Conservation (phyloP, 2,113 vertebrate species). For the Argyrosomus japonicus region DNA sequence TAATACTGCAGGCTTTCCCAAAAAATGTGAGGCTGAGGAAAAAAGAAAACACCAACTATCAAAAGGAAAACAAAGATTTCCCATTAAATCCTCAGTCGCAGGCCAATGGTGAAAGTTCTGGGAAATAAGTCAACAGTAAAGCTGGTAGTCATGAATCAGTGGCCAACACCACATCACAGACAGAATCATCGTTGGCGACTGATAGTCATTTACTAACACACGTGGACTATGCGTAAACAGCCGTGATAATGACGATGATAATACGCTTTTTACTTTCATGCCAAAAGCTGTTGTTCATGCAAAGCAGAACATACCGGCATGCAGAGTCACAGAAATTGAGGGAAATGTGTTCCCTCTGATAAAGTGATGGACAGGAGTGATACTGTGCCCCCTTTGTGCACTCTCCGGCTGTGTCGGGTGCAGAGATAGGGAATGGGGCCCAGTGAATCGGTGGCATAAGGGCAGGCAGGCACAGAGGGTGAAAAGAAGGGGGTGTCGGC, state of each 20-base stretch:
- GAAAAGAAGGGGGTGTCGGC: slow-evolving; percentile 24
- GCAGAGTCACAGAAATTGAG: slow-evolving; percentile 38
- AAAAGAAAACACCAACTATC: slow-evolving; percentile 75
- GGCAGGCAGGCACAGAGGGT: slow-evolving; percentile 23
- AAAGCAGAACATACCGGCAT: neutral
- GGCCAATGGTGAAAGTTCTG: slow-evolving; percentile 61
- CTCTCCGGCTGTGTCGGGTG: slow-evolving; percentile 43
- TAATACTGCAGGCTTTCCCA: slow-evolving; percentile 74
- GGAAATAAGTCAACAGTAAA: slow-evolving; percentile 55
- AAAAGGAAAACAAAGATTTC: slow-evolving; percentile 78
- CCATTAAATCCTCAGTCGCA: slow-evolving; percentile 60
- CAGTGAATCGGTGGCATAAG: slow-evolving; percentile 50
- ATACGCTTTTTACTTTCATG: slow-evolving; percentile 16
- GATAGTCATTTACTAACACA: slow-evolving; percentile 22
- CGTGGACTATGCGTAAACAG: neutral
- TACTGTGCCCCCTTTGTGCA: slow-evolving; percentile 67
- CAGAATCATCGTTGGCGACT: slow-evolving; percentile 29
- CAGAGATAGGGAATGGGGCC: slow-evolving; percentile 59
- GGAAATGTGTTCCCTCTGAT: slow-evolving; percentile 45
- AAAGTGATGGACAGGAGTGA: slow-evolving; percentile 24
- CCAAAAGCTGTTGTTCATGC: slow-evolving; percentile 19
- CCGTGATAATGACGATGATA: slow-evolving; percentile 7
- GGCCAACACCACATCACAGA: slow-evolving; percentile 29
- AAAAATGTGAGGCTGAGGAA: slow-evolving; percentile 70
- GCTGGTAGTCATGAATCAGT: slow-evolving; percentile 43